These are phyloP conservation scores for Bradysia coprophila DNA, from an alignment of 1,140 invertebrate genomes.

Conservation along the genomic window DNA sequence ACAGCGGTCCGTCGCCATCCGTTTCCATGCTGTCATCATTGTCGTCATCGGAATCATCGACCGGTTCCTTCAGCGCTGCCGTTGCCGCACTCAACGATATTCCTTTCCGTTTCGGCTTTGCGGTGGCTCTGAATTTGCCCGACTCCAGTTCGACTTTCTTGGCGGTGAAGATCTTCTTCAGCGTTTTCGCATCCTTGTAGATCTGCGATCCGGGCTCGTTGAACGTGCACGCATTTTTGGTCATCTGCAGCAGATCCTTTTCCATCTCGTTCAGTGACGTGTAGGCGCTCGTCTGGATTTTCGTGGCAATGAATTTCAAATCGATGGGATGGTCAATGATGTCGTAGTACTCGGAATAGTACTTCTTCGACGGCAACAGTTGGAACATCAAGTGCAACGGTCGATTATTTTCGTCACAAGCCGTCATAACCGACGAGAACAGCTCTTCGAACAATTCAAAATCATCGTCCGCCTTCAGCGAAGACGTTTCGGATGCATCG, in stretches of 20 bases:
- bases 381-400: slow-evolving; percentile 71
- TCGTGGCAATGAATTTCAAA: slow-evolving; percentile 78
- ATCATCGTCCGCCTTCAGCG: slow-evolving; percentile 52
- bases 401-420: slow-evolving; percentile 62
- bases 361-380: slow-evolving; percentile 72
- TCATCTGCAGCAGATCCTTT: slow-evolving; percentile 78
- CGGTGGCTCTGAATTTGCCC: slow-evolving; percentile 18
- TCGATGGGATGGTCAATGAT: slow-evolving; percentile 93
- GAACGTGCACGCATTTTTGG: slow-evolving; percentile 87
- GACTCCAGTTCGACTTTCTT: slow-evolving; percentile 26
- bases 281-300: slow-evolving; percentile 74
- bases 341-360: slow-evolving; percentile 94
- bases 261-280: slow-evolving; percentile 64
- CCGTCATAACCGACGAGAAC: slow-evolving; percentile 63
- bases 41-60: slow-evolving; percentile 16
- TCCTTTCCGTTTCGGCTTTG: slow-evolving; percentile 10
- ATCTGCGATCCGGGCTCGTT: slow-evolving; percentile 94
- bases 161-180: slow-evolving; percentile 44
- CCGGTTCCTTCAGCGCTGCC: slow-evolving; percentile 17
- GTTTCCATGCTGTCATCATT: slow-evolving; percentile 21
- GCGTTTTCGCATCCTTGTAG: slow-evolving; percentile 83
- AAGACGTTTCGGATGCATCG: slow-evolving; percentile 37
- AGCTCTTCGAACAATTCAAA: slow-evolving; percentile 56
- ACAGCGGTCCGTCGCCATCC: slow-evolving; percentile 28
- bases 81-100: slow-evolving; percentile 1